Evolutionary conservation across 2,113 vertebrate genomes (phyloP).

Genomic region (Tympanuchus pallidicinctus): DNA sequence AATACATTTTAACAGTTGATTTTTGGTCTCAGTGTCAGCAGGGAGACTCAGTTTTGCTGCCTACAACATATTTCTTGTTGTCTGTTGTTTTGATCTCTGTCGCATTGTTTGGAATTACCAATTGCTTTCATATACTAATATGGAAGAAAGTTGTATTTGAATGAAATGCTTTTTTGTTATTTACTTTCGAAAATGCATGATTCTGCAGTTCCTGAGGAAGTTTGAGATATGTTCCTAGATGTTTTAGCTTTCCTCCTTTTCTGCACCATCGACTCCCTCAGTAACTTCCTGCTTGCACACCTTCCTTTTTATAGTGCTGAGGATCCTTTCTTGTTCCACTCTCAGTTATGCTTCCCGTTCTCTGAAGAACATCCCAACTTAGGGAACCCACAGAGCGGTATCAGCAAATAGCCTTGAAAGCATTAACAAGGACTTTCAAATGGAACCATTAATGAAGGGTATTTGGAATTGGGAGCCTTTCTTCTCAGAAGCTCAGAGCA

Average conservation of each 20-base stretch:
- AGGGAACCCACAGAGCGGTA: background rate
- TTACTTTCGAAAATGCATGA: background rate
- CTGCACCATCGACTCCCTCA: background rate
- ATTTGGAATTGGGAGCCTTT: no score
- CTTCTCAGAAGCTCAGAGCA: background rate
- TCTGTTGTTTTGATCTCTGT: background rate
- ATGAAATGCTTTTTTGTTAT: background rate
- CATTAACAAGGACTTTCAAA: background rate
- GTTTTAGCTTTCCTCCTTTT: background rate
- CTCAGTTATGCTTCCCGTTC: background rate
- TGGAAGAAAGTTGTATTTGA: background rate
- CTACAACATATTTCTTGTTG: constrained; percentile 5
- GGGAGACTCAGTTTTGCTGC: background rate
- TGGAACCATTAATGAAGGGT: no score
- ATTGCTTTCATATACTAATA: constrained; percentile 29
- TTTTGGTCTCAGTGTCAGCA: background rate
- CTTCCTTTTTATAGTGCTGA: background rate
- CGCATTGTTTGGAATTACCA: background rate
- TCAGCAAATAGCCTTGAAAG: background rate
- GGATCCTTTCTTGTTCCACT: background rate
- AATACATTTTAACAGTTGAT: background rate
- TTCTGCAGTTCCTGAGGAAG: background rate
- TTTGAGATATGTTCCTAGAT: background rate
- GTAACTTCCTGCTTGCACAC: background rate
- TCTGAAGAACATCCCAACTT: background rate